A percentile compares a stretch with the other conserved stretches of the same genome.
phyloP scores from a whole-genome alignment of 2,888 invertebrate genomes.

The Rhamnusium bicolor region DNA sequence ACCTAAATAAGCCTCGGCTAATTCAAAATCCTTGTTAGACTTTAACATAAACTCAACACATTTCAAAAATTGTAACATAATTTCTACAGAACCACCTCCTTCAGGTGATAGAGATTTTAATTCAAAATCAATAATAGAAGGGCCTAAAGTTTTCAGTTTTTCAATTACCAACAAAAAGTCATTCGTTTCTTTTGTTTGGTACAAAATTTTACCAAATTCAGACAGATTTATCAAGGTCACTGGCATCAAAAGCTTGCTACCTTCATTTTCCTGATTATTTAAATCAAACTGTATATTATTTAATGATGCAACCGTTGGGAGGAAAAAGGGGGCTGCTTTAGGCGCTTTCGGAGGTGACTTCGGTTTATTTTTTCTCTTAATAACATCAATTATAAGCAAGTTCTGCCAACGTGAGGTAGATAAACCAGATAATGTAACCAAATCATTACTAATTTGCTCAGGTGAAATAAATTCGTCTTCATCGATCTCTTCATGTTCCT shows the following conservation, averaged over 20 bases:
- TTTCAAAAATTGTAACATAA: conserved; percentile 86
- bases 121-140: conserved; percentile 91
- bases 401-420: conserved; percentile 94
- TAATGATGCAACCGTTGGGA: conserved; percentile 90
- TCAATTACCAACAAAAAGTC: conserved; percentile 77
- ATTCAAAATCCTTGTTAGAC: conserved; percentile 88
- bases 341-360: conserved; percentile 86
- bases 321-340: conserved; percentile 95
- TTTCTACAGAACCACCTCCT: conserved; percentile 80
- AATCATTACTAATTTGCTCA: conserved; percentile 81
- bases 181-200: conserved; percentile 71
- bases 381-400: conserved; percentile 74
- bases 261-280: conserved; percentile 61
- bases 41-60: conserved; percentile 81
- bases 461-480: conserved; percentile 78
- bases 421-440: conserved; percentile 89
- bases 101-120: conserved; percentile 85
- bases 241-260: conserved; percentile 75
- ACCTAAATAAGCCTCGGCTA: conserved; percentile 91
- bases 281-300: conserved; percentile 88
- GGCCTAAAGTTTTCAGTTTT: conserved; percentile 80
- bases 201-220: conserved; percentile 78
- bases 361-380: conserved; percentile 92
- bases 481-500: conserved; percentile 65
- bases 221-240: conserved; percentile 79